A percentile compares a stretch with the other conserved stretches of the same genome.
Conservation (phyloP, 2,888 invertebrate species). For the Dasysyrphus albostriatus region DNA sequence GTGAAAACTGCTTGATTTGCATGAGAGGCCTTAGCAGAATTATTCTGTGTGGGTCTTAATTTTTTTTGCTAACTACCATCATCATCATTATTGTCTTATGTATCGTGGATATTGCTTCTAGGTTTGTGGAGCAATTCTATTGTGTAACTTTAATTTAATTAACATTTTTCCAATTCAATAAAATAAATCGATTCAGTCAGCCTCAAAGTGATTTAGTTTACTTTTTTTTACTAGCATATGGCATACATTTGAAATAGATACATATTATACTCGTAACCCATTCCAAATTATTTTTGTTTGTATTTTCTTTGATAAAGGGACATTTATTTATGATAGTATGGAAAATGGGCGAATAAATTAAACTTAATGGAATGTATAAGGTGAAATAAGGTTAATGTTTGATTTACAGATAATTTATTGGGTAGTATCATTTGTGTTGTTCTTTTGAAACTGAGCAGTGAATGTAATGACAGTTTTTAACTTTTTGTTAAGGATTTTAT, state of each 20-base stretch:
- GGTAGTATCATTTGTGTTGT: neutral
- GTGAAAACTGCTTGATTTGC: conserved; percentile 40
- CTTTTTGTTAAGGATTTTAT: neutral
- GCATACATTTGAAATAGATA: conserved; percentile 18
- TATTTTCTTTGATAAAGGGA: conserved; percentile 22
- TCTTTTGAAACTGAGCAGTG: neutral
- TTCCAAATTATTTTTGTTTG: conserved; percentile 5
- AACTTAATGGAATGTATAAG: neutral
- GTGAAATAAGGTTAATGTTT: conserved; percentile 13
- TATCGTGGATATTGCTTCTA: conserved; percentile 13
- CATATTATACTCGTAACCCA: neutral
- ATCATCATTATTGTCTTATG: conserved; percentile 5
- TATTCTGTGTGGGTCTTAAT: conserved; percentile 36
- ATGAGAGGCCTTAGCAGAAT: conserved; percentile 34
- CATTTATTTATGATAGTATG: conserved; percentile 15
- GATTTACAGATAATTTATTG: conserved; percentile 13
- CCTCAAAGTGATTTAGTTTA: conserved; percentile 49
- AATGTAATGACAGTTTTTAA: neutral
- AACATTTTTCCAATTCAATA: conserved; percentile 33
- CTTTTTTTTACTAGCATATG: conserved; percentile 13
- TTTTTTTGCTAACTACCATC: conserved; percentile 38
- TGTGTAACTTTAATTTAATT: conserved; percentile 47
- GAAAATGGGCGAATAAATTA: conserved; percentile 29
- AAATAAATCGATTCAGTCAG: conserved; percentile 43
- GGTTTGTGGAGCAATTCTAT: conserved; percentile 26